Percentiles rank a stretch among this genome's conserved stretches.
Evolutionary conservation across 1,140 invertebrate genomes (phyloP).

Genomic region (Nymphalis io): DNA sequence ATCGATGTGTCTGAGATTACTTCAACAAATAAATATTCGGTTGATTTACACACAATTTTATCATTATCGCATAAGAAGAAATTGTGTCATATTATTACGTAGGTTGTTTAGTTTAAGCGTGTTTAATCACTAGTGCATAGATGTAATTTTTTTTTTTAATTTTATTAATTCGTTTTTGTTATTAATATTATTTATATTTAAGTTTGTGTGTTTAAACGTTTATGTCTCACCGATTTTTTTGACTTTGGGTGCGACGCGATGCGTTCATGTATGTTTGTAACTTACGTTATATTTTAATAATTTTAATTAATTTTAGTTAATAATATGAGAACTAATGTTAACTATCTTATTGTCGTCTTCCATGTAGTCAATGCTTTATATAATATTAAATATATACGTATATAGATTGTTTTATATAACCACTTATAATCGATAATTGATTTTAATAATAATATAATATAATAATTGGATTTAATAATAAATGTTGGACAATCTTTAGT

Average conservation of each 20-base stretch:
- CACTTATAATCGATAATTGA: neutral
- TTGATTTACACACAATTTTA: conserved; percentile 51
- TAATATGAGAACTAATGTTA: conserved; percentile 43
- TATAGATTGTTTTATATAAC: conserved; percentile 15
- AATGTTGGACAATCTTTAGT: conserved; percentile 16
- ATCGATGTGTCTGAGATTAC: conserved; percentile 13
- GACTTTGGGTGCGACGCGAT: conserved; percentile 67
- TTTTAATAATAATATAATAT: too few species aligned
- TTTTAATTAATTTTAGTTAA: conserved; percentile 46
- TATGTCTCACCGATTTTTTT: conserved; percentile 48
- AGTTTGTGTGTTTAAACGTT: conserved; percentile 35
- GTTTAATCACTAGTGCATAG: conserved; percentile 5
- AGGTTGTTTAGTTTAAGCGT: conserved; percentile 9
- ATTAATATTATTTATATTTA: conserved; percentile 25
- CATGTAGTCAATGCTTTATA: conserved; percentile 54
- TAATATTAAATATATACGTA: conserved; percentile 23
- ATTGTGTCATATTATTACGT: conserved; percentile 48
- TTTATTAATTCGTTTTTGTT: conserved; percentile 15
- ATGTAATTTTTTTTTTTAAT: conserved; percentile 18
- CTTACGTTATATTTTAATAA: conserved; percentile 58
- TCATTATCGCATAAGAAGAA: conserved; percentile 26
- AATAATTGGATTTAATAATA: too few species aligned
- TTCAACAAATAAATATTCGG: conserved; percentile 38
- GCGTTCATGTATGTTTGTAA: conserved; percentile 74
- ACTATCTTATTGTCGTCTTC: conserved; percentile 66